Base-by-base conservation (phyloP, 2,888 invertebrate species). In the Limnephilus rhombicus region DNA sequence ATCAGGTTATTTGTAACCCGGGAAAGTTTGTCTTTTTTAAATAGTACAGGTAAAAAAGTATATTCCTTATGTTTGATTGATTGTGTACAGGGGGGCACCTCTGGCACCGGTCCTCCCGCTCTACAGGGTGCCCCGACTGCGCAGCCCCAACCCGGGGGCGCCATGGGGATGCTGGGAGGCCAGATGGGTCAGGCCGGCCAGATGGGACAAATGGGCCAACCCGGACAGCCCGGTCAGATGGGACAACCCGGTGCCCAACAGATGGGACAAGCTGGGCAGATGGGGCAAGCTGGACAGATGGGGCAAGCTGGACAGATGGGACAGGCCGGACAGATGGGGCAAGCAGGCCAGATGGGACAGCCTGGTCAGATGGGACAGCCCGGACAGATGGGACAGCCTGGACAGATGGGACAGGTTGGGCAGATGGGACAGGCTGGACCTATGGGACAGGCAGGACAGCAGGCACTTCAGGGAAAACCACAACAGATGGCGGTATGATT, bases 151-250 rank as follows among this genome's bases (percentile, higher is more conserved):
- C 82, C 82, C 3, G 86, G 86, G 5, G 41, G 95, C 92, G 95
- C 95, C 0, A 95, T 97, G 95, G 95, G 96, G 1, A 96, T 97
- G 96, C 96, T 45, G 5, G 41, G 85, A 0, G 85, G 85, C 37
- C 85, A 85, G n/a, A 85, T 85, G 85, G 85, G 85, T 9, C 85
- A 85, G 85, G 96, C 90, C 96, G 96, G 0, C 96, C 87, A 68
- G 96, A 97, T n/a, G 96, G 96, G 15, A 96, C 97, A 94, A 96
- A 96, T 90, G 96, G 96, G 0, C 1, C 81, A 87, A 31, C 80
- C 82, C 68, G 91, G 88, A n/a, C 87, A 87, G 68, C 24, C 82
- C 34, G 95, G 94, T 93, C 95, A 91, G 94, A 95, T 89, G 91
- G 91, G 88, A n/a, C 87, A 87, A 41, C 31, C 82, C 49, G 95